Conservation (phyloP, 2,888 invertebrate genomes). For the Limulus polyphemus region DNA sequence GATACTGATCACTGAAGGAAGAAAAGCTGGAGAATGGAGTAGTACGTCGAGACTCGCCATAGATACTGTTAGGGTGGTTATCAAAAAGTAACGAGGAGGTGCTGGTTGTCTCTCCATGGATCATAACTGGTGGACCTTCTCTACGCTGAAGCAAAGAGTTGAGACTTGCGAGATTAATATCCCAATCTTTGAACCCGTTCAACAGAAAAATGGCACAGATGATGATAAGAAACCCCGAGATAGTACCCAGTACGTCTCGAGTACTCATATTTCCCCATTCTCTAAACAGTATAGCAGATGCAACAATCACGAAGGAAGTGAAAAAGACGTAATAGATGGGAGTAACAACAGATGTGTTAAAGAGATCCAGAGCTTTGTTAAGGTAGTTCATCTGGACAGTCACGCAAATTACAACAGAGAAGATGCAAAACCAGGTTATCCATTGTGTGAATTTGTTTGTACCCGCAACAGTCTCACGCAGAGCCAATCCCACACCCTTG, state of each 20-base stretch:
- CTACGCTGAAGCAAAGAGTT: slow-evolving; percentile 9
- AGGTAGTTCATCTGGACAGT: slow-evolving; percentile 89
- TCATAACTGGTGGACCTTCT: no score
- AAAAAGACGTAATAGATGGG: slow-evolving; percentile 96
- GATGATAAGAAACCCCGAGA: slow-evolving; percentile 75
- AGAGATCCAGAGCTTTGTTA: slow-evolving; percentile 79
- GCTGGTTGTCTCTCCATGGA: no score
- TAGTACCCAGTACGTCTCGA: slow-evolving; percentile 65
- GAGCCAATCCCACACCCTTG: slow-evolving; percentile 81
- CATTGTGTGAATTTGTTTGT: slow-evolving; percentile 60
- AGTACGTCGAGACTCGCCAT: no score
- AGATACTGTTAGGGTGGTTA: no score
- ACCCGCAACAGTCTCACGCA: slow-evolving; percentile 62
- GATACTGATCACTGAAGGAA: no score
- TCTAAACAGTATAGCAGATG: slow-evolving; percentile 77
- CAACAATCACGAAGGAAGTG: slow-evolving; percentile 78
- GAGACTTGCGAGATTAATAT: slow-evolving; percentile 44
- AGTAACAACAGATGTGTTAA: slow-evolving; percentile 87
- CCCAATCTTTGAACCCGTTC: slow-evolving; percentile 72
- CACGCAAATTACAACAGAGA: slow-evolving; percentile 61
- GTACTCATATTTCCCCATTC: slow-evolving; percentile 70
- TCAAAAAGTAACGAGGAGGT: no score
- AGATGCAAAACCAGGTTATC: slow-evolving; percentile 64
- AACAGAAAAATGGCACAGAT: slow-evolving; percentile 79
- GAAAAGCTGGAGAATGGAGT: no score